phyloP scores from a whole-genome alignment of 2,888 invertebrate genomes.

The Stratiomys singularior region DNA sequence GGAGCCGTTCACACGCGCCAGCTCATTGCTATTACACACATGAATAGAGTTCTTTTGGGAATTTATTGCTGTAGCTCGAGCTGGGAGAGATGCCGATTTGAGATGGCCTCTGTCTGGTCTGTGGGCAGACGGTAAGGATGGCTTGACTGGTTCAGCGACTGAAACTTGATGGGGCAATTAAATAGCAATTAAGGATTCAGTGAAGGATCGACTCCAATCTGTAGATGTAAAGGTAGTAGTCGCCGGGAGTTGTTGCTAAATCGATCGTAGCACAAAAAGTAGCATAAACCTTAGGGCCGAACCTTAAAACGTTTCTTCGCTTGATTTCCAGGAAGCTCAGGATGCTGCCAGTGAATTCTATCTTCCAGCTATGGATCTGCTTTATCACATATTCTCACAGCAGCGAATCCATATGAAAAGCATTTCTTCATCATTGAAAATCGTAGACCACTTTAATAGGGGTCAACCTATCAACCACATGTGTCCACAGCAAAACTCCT shows the following conservation, averaged over 20 bases:
- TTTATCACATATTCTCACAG: too few species aligned
- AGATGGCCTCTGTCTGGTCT: too few species aligned
- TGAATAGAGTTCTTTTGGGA: not conserved
- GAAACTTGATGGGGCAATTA: not conserved
- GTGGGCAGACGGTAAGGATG: not conserved
- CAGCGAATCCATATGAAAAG: too few species aligned
- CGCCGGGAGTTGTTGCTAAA: not conserved
- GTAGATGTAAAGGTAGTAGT: too few species aligned
- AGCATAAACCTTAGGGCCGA: not conserved
- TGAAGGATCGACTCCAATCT: too few species aligned
- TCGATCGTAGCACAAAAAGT: not conserved
- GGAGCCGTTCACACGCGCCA: slow-evolving; percentile 26
- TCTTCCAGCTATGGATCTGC: too few species aligned
- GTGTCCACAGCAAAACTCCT: not conserved
- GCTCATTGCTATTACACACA: not conserved
- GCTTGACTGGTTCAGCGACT: not conserved
- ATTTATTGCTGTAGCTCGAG: not conserved
- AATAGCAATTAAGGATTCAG: not conserved
- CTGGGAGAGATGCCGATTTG: not conserved
- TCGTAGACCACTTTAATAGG: not conserved
- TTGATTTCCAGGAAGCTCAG: too few species aligned
- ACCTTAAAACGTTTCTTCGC: too few species aligned
- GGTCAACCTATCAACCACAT: not conserved
- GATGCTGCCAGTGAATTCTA: too few species aligned
- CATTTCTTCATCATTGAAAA: too few species aligned